A percentile compares a stretch with the other conserved stretches of the same genome.
Conservation (phyloP, 2,888 invertebrate species). For the Athalia cordata region DNA sequence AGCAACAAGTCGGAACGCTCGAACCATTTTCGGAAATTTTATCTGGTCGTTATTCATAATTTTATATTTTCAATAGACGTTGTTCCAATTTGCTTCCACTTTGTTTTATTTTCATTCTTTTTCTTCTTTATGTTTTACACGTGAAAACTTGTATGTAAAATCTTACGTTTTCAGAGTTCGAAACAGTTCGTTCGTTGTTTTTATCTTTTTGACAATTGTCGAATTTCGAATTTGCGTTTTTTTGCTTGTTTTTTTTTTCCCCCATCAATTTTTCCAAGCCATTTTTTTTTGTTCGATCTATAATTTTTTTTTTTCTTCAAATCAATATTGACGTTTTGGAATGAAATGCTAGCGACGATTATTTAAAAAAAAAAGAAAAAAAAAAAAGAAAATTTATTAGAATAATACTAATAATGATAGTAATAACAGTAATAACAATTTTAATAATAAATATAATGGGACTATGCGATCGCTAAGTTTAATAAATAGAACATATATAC, state of each 20-base stretch:
- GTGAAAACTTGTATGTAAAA: no score
- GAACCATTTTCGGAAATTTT: conserved; percentile 82
- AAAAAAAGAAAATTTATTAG: not conserved
- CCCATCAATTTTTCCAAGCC: not conserved
- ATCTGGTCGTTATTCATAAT: conserved; percentile 76
- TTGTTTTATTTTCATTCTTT: no score
- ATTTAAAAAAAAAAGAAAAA: not conserved
- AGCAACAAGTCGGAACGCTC: conserved; percentile 77
- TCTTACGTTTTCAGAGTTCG: not conserved
- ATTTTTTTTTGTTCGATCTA: no score
- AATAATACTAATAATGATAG: not conserved
- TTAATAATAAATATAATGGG: not conserved
- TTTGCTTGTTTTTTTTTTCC: not conserved
- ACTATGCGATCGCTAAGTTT: conserved; percentile 3
- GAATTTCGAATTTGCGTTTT: not conserved
- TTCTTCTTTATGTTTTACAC: no score
- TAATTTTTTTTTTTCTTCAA: not conserved
- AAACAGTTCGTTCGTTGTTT: not conserved
- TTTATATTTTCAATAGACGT: conserved; percentile 51
- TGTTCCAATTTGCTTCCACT: no score
- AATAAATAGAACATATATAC: conserved; percentile 43
- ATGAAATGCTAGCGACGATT: not conserved
- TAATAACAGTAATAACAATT: not conserved
- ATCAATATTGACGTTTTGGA: not conserved
- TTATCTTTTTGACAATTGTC: no score